These are phyloP conservation scores for Umimayanthus chanpuru DNA, from an alignment of 92 coral and sea anemone species.

Conservation along the genomic window DNA sequence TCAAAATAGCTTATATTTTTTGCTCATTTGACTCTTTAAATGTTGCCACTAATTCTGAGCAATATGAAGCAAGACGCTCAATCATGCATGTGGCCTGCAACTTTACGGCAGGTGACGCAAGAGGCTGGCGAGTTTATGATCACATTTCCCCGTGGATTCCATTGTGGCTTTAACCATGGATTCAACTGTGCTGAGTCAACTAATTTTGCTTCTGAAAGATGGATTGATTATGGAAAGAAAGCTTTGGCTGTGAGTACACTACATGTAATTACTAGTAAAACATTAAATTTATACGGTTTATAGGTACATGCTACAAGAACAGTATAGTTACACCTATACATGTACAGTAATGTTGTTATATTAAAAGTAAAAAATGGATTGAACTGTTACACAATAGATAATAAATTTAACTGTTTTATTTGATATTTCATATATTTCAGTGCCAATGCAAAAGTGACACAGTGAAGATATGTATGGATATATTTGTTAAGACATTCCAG, in stretches of 20 bases:
- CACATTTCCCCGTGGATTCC: conserved; percentile 93
- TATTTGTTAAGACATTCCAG: conserved; percentile 92
- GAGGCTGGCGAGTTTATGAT: conserved; percentile 96
- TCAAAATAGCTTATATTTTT: too few relatives aligned
- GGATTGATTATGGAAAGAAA: conserved; percentile 96
- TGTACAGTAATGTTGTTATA: too few relatives aligned
- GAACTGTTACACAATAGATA: too few relatives aligned
- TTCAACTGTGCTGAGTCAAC: conserved; percentile 99
- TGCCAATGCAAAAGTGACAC: conserved; percentile 89
- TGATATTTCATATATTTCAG: conserved; percentile 52
- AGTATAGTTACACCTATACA: too few relatives aligned
- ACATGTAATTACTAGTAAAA: too few relatives aligned
- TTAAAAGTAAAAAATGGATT: too few relatives aligned
- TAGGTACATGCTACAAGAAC: too few relatives aligned
- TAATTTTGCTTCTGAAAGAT: conserved; percentile 97
- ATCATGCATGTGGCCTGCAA: not conserved
- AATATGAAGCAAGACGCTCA: too few relatives aligned
- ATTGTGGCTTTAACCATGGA: conserved; percentile 98
- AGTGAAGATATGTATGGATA: conserved; percentile 95
- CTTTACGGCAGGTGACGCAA: conserved; percentile 73
- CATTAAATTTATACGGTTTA: too few relatives aligned
- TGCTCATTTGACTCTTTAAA: too few relatives aligned
- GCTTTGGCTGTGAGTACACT: conserved; percentile 77
- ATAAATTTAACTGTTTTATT: not conserved
- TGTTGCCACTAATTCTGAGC: too few relatives aligned